phyloP scores from a whole-genome alignment of 2,797 vertebrate genomes.

The Halcyon chelicuti region DNA sequence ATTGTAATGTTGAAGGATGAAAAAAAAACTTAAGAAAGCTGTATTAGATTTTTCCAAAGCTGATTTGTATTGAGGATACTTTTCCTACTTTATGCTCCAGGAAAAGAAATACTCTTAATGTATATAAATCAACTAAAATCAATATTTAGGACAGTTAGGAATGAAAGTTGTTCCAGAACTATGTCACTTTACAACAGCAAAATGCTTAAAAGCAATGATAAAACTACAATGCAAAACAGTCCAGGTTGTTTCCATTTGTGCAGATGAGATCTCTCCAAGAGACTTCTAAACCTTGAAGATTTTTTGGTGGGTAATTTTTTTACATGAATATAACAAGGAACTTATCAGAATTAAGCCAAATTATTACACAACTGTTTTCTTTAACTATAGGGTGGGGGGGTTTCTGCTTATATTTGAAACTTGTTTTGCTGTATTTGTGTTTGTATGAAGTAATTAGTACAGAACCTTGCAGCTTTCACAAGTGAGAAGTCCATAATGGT shows the following conservation, averaged over 20 bases:
- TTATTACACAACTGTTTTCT: background rate
- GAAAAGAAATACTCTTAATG: constrained; percentile 50
- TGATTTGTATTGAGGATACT: constrained; percentile 38
- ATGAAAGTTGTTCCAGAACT: constrained; percentile 23
- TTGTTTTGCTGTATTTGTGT: background rate
- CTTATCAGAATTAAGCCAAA: background rate
- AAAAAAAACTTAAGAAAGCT: constrained; percentile 8
- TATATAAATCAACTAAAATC: constrained; percentile 62
- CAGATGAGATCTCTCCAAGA: constrained; percentile 20
- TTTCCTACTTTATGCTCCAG: background rate
- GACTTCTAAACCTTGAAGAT: background rate
- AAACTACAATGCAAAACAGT: constrained; percentile 29
- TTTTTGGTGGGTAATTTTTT: background rate
- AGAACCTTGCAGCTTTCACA: constrained; percentile 99
- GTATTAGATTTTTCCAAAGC: constrained; percentile 18
- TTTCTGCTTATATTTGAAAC: background rate
- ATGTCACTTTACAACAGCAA: constrained; percentile 20
- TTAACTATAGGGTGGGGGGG: background rate
- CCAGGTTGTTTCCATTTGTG: background rate
- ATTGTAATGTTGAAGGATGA: background rate
- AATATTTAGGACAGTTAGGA: constrained; percentile 57
- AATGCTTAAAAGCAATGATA: constrained; percentile 33
- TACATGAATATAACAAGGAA: background rate
- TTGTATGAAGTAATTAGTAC: constrained; percentile 26
- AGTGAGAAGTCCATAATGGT: constrained; percentile 98